These are phyloP conservation scores for Calameuta pallipes DNA, from an alignment of 2,888 invertebrate species.

Conservation along the genomic window DNA sequence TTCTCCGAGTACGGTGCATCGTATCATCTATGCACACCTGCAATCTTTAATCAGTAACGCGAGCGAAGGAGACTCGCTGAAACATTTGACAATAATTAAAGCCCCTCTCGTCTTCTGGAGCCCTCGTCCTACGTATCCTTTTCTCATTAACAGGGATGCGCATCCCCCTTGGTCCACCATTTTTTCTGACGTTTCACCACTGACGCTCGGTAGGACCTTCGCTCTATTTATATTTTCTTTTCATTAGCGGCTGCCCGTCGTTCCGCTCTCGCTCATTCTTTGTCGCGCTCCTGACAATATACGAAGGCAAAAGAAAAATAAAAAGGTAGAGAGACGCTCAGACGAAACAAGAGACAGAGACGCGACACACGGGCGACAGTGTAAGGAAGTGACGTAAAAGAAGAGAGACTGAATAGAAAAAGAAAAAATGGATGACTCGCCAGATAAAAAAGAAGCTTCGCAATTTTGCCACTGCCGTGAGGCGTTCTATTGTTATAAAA, in stretches of 20 bases:
- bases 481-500: background rate
- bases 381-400: constrained; percentile 6
- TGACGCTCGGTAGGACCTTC: background rate
- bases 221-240: constrained; percentile 57
- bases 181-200: constrained; percentile 24
- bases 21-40: background rate
- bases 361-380: background rate
- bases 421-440: constrained; percentile 9
- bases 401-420: constrained; percentile 13
- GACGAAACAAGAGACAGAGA: background rate
- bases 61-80: background rate
- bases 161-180: constrained; percentile 19
- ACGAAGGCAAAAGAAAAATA: background rate
- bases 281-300: background rate
- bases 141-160: constrained; percentile 48
- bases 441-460: constrained; percentile 15
- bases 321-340: background rate
- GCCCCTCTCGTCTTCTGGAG: background rate
- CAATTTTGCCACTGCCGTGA: background rate
- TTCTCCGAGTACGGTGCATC: background rate
- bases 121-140: constrained; percentile 30
- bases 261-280: constrained; percentile 24
- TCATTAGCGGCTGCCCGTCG: constrained; percentile 48
- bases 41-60: background rate
- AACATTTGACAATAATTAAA: background rate